phyloP scores from a whole-genome alignment of 1,140 invertebrate genomes.

The Drosophila subobscura region DNA sequence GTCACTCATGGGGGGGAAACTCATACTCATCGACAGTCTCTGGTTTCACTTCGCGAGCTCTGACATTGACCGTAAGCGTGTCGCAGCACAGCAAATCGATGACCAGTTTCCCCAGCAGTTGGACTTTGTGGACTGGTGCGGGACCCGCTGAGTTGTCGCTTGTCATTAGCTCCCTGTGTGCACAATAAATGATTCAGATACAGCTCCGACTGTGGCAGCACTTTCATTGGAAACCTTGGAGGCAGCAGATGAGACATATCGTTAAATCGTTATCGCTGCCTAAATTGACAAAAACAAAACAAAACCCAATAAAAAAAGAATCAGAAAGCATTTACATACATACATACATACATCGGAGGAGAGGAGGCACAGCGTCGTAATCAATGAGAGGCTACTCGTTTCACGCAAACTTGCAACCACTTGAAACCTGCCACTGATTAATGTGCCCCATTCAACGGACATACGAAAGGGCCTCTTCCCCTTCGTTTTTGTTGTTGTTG shows the following conservation, averaged over 20 bases:
- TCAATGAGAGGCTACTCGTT: slow-evolving; percentile 68
- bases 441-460: slow-evolving; percentile 44
- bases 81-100: slow-evolving; percentile 31
- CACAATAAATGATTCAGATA: slow-evolving; percentile 67
- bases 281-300: slow-evolving; percentile 36
- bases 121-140: slow-evolving; percentile 12
- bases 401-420: slow-evolving; percentile 52
- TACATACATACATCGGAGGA: slow-evolving; percentile 16
- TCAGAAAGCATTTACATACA: slow-evolving; percentile 66
- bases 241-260: slow-evolving; percentile 36
- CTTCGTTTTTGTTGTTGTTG: neutral
- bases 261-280: slow-evolving; percentile 42
- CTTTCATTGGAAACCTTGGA: slow-evolving; percentile 71
- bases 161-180: slow-evolving; percentile 68
- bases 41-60: slow-evolving; percentile 16
- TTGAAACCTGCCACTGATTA: slow-evolving; percentile 69
- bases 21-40: slow-evolving; percentile 26
- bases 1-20: slow-evolving; percentile 8
- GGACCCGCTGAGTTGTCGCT: slow-evolving; percentile 65
- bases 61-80: slow-evolving; percentile 76
- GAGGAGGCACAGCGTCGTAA: slow-evolving; percentile 30
- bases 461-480: slow-evolving; percentile 2
- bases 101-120: slow-evolving; percentile 5
- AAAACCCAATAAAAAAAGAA: slow-evolving; percentile 24
- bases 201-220: slow-evolving; percentile 17